These are phyloP conservation scores for Hypocryptadius cinnamomeus DNA, from an alignment of 2,113 vertebrate species.

Conservation along the genomic window DNA sequence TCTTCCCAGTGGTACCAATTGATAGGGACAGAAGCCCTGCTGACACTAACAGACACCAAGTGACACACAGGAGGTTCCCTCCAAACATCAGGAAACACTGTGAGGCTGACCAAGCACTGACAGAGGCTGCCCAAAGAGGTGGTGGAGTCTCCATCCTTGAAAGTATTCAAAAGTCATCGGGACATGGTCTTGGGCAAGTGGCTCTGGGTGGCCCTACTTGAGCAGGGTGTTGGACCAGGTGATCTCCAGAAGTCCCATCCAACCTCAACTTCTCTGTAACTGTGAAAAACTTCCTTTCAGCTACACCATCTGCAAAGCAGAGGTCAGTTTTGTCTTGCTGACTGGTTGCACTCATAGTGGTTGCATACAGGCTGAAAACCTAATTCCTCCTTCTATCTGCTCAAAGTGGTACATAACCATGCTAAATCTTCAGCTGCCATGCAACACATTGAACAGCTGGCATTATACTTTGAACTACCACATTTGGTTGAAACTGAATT, in stretches of 20 bases:
- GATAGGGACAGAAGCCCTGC: background rate
- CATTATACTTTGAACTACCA: background rate
- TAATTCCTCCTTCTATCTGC: background rate
- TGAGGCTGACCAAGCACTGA: background rate
- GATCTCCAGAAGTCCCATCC: background rate
- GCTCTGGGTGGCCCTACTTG: background rate
- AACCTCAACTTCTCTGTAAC: background rate
- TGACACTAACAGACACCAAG: background rate
- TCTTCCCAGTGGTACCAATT: background rate
- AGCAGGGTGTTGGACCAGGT: background rate
- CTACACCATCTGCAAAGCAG: background rate
- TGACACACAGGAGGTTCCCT: background rate
- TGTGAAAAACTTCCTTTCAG: background rate
- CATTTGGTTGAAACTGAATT: background rate
- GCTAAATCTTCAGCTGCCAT: background rate
- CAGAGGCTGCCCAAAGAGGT: background rate
- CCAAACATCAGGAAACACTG: too few species aligned
- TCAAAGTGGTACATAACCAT: background rate
- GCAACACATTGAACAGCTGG: background rate
- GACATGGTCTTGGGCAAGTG: background rate
- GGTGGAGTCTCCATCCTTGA: background rate
- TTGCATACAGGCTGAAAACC: background rate
- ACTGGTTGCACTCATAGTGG: background rate
- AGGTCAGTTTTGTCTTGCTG: background rate
- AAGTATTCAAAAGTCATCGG: background rate